Evolutionary conservation across 1,140 invertebrate genomes (phyloP), one percentile per base, ranked within the genome.

Genomic region (Drosophila melanica): DNA sequence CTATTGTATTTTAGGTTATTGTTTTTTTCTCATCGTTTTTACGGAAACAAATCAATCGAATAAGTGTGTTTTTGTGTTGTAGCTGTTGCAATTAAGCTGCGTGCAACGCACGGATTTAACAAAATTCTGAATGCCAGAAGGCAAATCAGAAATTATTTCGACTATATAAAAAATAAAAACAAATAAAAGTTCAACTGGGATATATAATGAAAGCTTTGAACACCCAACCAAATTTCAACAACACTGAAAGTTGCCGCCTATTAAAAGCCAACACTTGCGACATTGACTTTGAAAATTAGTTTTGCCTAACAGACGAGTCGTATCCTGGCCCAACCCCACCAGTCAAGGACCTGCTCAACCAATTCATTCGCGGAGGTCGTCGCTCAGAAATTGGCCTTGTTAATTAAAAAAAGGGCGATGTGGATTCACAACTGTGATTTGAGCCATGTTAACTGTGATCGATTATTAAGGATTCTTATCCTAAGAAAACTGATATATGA

Each of bases 261-360:
- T 12, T 48, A 63, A 65, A 44, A 53, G 68, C 64, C 77, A 76
- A 42, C 20, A 53, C 39, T 67, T 45, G 76, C 68, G 75, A 75
- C 81, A 81, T 85, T 85, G 78, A 87, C 81, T 87, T 78, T 81
- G 81, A 85, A 85, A 85, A 81, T 81, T 72, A 78, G 75, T 81
- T 86, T 70, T 27, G 39, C 50, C n/a, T 7, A 44, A 42, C 18
- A 14, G 27, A 30, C 14, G 7, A 59, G 54, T 35, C 1, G 55
- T 12, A 51, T 23, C 16, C 45, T 39, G 33, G 8, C 41, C 20
- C 33, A 12, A n/a, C 16, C 48, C 12, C 20, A 12, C 10, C 7
- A 27, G 10, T 11, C 33, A 10, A 30, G n/a, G 8, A 33, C 1
- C 11, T 23, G 11, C 37, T 12, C 6, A 50, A 27, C 12, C 20